These are phyloP conservation scores for Lagria hirta DNA, from an alignment of 2,888 invertebrate genomes.

Conservation along the genomic window DNA sequence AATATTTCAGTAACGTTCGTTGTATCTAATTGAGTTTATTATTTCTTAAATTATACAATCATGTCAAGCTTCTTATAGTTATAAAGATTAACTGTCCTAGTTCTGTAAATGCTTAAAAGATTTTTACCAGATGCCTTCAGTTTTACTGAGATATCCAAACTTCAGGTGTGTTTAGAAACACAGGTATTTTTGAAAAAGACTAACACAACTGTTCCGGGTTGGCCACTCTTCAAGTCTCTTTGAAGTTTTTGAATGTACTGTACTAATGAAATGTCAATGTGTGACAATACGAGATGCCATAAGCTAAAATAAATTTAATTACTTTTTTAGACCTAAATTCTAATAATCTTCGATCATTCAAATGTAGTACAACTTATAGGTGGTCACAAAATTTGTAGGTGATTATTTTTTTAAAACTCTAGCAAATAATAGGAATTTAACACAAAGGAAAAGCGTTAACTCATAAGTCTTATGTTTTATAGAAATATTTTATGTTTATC, in stretches of 20 bases:
- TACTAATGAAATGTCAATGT: slow-evolving; percentile 37
- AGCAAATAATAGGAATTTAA: too few species aligned
- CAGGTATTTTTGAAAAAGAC: slow-evolving; percentile 18
- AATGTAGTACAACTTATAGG: too few species aligned
- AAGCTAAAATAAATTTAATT: slow-evolving; percentile 31
- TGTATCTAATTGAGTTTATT: slow-evolving; percentile 8
- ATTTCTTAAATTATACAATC: slow-evolving; percentile 13
- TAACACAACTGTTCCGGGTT: slow-evolving; percentile 35
- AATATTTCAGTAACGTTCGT: background rate
- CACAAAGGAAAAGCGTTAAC: too few species aligned
- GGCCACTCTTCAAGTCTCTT: slow-evolving; percentile 35
- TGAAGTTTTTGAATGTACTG: slow-evolving; percentile 24
- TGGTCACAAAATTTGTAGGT: too few species aligned
- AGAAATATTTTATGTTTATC: too few species aligned
- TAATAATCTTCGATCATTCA: too few species aligned
- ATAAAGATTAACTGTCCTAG: slow-evolving; percentile 14
- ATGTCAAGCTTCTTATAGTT: slow-evolving; percentile 8
- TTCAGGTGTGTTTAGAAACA: slow-evolving; percentile 10
- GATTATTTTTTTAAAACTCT: too few species aligned
- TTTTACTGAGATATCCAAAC: too few species aligned
- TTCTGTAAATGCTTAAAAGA: too few species aligned
- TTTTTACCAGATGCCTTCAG: too few species aligned
- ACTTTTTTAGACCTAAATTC: too few species aligned
- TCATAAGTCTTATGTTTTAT: too few species aligned
- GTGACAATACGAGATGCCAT: slow-evolving; percentile 36